A percentile compares a stretch with the other conserved stretches of the same genome.
Evolutionary conservation across 2,797 vertebrate species (phyloP).

Genomic region (Argentina silus): DNA sequence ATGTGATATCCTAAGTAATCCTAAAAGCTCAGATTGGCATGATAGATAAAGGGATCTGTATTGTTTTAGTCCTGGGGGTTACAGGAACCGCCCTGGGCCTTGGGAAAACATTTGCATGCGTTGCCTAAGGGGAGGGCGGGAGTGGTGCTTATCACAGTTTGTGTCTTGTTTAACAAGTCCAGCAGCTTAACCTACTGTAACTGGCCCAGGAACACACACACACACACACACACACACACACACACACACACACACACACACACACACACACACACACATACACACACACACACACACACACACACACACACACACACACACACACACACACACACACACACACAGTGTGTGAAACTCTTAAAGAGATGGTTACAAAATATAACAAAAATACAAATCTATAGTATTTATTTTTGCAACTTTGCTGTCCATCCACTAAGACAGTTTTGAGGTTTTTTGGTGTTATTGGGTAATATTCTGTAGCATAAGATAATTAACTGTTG

Average conservation of each 20-base stretch:
- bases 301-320: constrained; percentile 21
- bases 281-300: constrained; percentile 27
- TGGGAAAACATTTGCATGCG: constrained; percentile 75
- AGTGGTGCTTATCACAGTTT: constrained; percentile 57
- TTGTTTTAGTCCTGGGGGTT: constrained; percentile 38
- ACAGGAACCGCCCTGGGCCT: constrained; percentile 67
- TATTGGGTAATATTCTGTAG: no score
- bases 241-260: not conserved
- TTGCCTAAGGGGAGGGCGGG: constrained; percentile 67
- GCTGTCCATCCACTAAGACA: no score
- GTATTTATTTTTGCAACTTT: no score
- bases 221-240: not conserved
- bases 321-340: not conserved
- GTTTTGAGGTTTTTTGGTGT: no score
- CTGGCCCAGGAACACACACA: constrained; percentile 49
- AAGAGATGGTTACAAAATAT: no score
- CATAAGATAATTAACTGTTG: no score
- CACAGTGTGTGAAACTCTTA: not conserved
- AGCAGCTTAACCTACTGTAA: constrained; percentile 61
- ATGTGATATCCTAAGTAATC: not conserved
- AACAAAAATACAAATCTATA: no score
- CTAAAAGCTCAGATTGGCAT: constrained; percentile 15
- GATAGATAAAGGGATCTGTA: not conserved
- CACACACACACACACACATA: constrained; percentile 12
- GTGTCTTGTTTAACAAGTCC: constrained; percentile 62